Evolutionary conservation across 1,140 invertebrate genomes (phyloP).

Genomic region (Trichonephila clavipes): DNA sequence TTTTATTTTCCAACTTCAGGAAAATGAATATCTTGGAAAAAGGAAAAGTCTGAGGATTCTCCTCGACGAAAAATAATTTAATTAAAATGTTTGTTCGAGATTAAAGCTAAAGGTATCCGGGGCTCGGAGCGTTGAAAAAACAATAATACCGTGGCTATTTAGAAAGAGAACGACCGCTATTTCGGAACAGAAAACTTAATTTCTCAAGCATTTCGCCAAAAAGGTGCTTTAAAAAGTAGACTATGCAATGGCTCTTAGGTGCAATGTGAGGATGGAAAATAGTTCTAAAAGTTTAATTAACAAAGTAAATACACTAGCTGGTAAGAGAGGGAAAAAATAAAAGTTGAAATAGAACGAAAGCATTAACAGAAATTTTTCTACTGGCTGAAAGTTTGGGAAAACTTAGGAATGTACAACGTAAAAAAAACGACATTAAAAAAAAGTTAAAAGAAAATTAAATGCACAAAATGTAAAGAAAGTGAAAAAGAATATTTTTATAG

Average conservation of each 20-base stretch:
- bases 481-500: slow-evolving; percentile 9
- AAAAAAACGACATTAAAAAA: slow-evolving; percentile 8
- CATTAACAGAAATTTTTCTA: slow-evolving; percentile 36
- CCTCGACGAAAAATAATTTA: slow-evolving; percentile 31
- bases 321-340: neutral
- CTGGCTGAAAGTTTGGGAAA: slow-evolving; percentile 5
- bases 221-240: slow-evolving; percentile 59
- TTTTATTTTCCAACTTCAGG: neutral
- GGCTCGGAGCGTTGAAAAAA: slow-evolving; percentile 28
- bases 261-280: slow-evolving; percentile 25
- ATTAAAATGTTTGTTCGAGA: slow-evolving; percentile 61
- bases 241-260: neutral
- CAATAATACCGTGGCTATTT: slow-evolving; percentile 41
- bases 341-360: neutral
- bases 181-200: slow-evolving; percentile 56
- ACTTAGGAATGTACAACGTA: neutral
- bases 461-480: neutral
- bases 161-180: neutral
- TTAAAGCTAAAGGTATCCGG: slow-evolving; percentile 35
- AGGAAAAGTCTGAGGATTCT: slow-evolving; percentile 5
- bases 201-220: slow-evolving; percentile 24
- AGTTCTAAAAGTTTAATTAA: slow-evolving; percentile 64
- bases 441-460: neutral
- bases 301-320: slow-evolving; percentile 45
- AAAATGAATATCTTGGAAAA: slow-evolving; percentile 24